Base-by-base conservation (phyloP, 2,113 vertebrate genomes). In the Cochlearius cochlearius region DNA sequence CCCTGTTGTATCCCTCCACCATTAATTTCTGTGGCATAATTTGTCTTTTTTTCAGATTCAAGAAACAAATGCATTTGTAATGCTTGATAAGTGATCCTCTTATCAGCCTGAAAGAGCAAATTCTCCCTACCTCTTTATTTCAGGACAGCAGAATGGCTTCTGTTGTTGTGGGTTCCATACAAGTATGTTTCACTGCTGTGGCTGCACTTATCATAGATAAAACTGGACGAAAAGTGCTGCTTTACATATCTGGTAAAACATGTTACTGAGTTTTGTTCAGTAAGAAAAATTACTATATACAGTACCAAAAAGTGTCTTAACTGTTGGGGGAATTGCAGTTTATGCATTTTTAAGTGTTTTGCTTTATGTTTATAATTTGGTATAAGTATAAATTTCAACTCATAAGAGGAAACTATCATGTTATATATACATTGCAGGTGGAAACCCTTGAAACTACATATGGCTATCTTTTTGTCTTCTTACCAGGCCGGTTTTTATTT, bases 201-300 rank as follows among this genome's bases (percentile, higher is more conserved):
- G 99, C 99, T 1, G 99, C 99, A 3, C 67, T 99, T 22, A 80
- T 99, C 94, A 99, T 99, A 98, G 99, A 99, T 97, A 98, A 95
- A 96, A 99, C 98, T 0, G 99, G 99, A 59, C 97, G 99, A 71
- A 99, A 99, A 95, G 62, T 99, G 71, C 98, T 99, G 3, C 98
- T 99, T 45, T 67, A 98, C 47, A 25, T 99, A 76, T 99, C 99
- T 96, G 99, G 99, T 99, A 93, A 97, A 91, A 76, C 22, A 47
- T 10, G 11, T 26, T 76, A 38, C 43, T 50, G 45, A 56, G 17
- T 60, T 76, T 49, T 81, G 41, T 62, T 89, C 38, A 49, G 26
- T 11, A 36, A 66, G n/a, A 53, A 47, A 41, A 77, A 55, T 34
- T 60, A 59, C 43, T 75, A 12, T 43, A 5, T 38, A 22, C 17